A percentile compares a stretch with the other conserved stretches of the same genome.
phyloP scores from a whole-genome alignment of 2,797 vertebrate species.

The Lacerta viridis region DNA sequence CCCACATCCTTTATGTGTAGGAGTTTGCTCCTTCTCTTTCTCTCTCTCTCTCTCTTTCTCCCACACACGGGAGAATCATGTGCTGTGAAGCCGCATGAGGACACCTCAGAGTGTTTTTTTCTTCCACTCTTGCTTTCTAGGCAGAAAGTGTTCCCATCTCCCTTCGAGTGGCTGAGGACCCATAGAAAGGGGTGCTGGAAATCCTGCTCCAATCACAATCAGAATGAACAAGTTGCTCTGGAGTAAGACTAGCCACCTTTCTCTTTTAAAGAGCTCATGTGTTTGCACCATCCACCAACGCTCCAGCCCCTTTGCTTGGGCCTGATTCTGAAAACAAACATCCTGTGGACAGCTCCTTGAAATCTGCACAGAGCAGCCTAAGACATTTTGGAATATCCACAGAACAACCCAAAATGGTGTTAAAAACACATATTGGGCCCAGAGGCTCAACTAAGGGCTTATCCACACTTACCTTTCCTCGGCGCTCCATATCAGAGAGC shows the following conservation, averaged over 20 bases:
- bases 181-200: neutral
- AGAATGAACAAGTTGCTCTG: neutral
- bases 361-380: no score
- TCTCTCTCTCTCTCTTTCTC: no score
- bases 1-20: neutral
- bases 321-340: neutral
- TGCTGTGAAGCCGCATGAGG: neutral
- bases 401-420: neutral
- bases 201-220: neutral
- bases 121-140: neutral
- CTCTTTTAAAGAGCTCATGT: neutral
- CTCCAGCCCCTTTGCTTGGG: neutral
- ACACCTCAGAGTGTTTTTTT: neutral
- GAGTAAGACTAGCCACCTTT: neutral
- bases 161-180: neutral
- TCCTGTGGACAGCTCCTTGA: neutral
- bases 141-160: neutral
- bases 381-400: neutral
- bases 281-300: neutral
- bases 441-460: no score
- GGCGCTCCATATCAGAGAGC: no score
- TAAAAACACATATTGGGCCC: neutral
- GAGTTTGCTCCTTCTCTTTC: neutral
- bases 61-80: neutral
- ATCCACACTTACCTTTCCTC: no score